Conservation (phyloP, 2,888 invertebrate genomes). For the Mactromeris polynyma region DNA sequence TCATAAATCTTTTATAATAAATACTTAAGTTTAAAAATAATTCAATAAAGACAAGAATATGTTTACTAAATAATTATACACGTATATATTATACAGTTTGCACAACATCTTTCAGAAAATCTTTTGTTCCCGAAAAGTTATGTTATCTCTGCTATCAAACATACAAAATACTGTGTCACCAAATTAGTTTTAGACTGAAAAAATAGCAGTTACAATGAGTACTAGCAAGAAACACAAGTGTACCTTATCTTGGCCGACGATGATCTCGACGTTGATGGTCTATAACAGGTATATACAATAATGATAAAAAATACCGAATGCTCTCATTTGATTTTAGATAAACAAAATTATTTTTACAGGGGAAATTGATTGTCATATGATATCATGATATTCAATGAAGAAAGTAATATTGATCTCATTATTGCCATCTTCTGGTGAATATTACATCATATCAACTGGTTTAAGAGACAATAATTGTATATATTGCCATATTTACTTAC, state of each 20-base stretch:
- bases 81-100: no score
- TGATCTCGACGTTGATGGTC: constrained; percentile 54
- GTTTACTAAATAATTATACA: no score
- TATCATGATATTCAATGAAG: no score
- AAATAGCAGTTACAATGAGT: constrained; percentile 22
- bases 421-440: no score
- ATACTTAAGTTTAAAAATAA: no score
- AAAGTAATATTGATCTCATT: no score
- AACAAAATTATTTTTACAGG: not conserved
- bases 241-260: constrained; percentile 59
- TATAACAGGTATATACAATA: constrained; percentile 21
- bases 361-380: no score
- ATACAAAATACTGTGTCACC: not conserved
- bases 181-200: not conserved
- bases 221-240: constrained; percentile 23
- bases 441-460: no score
- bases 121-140: not conserved
- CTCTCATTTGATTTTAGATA: not conserved
- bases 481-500: no score
- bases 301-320: not conserved
- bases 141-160: not conserved
- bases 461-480: no score
- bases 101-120: not conserved
- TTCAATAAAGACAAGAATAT: no score
- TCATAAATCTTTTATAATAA: no score